Evolutionary conservation across 2,888 invertebrate genomes (phyloP).

Genomic region (Troides helena): DNA sequence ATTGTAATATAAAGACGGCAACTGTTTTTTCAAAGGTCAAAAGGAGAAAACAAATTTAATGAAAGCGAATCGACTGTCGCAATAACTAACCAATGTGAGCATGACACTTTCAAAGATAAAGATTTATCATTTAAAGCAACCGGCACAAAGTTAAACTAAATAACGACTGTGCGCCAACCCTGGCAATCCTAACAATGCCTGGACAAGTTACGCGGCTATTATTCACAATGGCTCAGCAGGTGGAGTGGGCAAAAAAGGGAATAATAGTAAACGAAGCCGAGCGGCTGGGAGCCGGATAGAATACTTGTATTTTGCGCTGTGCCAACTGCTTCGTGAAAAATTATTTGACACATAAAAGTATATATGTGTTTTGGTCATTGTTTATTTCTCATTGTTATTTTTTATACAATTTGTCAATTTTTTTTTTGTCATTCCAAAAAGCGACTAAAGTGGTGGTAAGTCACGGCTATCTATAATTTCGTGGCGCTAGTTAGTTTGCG

Average conservation of each 20-base stretch:
- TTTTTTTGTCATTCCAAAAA: no score
- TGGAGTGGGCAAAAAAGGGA: conserved; percentile 38
- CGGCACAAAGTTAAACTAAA: conserved; percentile 5
- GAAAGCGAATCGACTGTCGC: not conserved
- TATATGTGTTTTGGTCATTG: not conserved
- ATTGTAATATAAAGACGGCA: no score
- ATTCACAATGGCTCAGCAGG: conserved; percentile 54
- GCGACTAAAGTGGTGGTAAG: no score
- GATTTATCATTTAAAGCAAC: conserved; percentile 2
- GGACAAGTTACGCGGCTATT: conserved; percentile 9
- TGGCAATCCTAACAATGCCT: conserved; percentile 19
- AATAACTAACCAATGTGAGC: conserved; percentile 7
- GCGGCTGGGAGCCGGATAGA: conserved; percentile 41
- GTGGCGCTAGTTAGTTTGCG: no score
- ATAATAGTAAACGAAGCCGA: conserved; percentile 24
- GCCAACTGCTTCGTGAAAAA: not conserved
- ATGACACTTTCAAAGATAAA: not conserved
- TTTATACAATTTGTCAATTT: no score
- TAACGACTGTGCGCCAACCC: conserved; percentile 8
- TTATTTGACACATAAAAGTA: not conserved
- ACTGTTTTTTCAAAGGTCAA: not conserved
- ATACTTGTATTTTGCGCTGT: conserved; percentile 29
- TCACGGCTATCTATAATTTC: no score
- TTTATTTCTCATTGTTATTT: no score
- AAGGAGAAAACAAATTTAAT: not conserved